These are phyloP conservation scores for Coregonus suidteri DNA, from an alignment of 2,797 vertebrate species.

Conservation along the genomic window DNA sequence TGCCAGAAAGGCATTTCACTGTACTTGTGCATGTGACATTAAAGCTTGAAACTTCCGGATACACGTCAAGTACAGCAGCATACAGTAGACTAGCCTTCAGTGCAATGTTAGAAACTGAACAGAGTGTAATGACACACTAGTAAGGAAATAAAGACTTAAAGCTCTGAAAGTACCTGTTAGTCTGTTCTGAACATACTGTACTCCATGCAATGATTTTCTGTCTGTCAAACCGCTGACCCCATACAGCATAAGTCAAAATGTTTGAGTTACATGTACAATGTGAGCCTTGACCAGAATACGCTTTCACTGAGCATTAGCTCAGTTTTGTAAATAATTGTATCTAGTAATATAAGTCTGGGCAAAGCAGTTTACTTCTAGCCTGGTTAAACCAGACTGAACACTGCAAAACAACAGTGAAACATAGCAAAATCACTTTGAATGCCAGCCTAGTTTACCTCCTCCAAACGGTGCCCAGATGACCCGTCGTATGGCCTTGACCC, in stretches of 20 bases:
- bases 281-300: no score
- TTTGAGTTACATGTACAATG: neutral
- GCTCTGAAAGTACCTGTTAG: neutral
- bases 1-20: no score
- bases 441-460: constrained; percentile 80
- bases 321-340: neutral
- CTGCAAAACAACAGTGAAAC: neutral
- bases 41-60: constrained; percentile 54
- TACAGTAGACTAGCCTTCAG: neutral
- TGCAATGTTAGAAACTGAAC: neutral
- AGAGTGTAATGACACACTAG: neutral
- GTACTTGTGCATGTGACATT: no score
- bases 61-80: constrained; percentile 32
- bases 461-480: constrained; percentile 95
- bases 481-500: constrained; percentile 92
- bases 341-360: neutral
- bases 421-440: no score
- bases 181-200: neutral
- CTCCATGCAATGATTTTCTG: no score
- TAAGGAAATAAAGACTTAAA: neutral
- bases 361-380: neutral
- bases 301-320: neutral
- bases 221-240: neutral
- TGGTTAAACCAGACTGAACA: neutral
- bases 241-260: neutral